Evolutionary conservation across 2,888 invertebrate species (phyloP), one percentile per base, ranked within the genome.

Genomic region (Melanargia galathea): DNA sequence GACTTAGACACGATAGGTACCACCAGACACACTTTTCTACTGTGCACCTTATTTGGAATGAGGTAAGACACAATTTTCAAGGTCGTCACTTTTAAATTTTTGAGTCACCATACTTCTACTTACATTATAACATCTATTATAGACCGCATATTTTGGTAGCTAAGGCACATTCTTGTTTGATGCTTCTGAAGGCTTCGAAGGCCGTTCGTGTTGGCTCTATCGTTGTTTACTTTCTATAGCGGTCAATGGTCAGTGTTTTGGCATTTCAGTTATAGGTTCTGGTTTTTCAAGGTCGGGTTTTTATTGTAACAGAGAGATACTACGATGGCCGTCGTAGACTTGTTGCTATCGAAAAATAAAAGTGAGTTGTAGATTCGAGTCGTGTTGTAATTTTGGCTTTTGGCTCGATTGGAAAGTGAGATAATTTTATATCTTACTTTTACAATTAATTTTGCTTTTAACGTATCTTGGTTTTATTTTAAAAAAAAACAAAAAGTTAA

Each of bases 201-300:
- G 87, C 84, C 87, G 82, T 79, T 77, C 79, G 82, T 81, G 77
- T 77, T 68, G 63, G 77, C 76, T 78, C 76, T 77, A 73, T 76
- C 73, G 75, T 78, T 86, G 82, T 87, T 87, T 84, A 84, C 89
- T 89, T 89, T 89, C 89, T 86, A 87, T 83, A 81, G 82, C 84
- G 87, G 87, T 87, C 86, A 86, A 81, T 79, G 86, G 83, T 85
- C 84, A 86, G 73, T 75, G 73, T 70, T 76, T 75, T 70, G 69
- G 64, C 60, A 64, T 65, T 70, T 67, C 43, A 63, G 55, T 65
- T 64, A 68, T 54, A 62, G 64, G 79, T 79, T 80, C 76, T 72
- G 74, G 72, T 74, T 72, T 70, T 75, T 81, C 86, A 85, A 85
- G 84, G 86, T 83, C 82, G 77, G 68, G 57, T 66, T 78, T 75